Evolutionary conservation across 2,797 vertebrate species (phyloP).

Genomic region (Picus viridis): DNA sequence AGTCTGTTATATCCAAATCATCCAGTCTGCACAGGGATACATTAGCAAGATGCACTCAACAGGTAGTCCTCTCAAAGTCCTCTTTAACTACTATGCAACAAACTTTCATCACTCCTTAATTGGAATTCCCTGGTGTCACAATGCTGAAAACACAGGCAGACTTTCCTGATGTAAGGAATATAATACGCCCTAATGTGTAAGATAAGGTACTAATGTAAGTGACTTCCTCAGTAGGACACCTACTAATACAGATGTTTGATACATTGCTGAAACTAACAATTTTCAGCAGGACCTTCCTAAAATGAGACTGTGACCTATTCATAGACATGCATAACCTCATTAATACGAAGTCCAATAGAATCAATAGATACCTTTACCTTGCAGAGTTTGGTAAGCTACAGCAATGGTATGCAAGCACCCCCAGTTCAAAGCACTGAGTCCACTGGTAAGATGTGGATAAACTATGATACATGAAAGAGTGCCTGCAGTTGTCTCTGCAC

Average conservation of each 20-base stretch:
- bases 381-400: background rate
- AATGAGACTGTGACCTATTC: background rate
- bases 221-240: background rate
- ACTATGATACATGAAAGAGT: rapidly evolving
- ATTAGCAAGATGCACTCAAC: background rate
- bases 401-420: background rate
- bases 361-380: background rate
- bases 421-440: background rate
- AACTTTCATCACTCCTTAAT: background rate
- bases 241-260: background rate
- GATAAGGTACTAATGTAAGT: background rate
- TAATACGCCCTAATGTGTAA: background rate
- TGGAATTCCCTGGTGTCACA: background rate
- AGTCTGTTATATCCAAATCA: background rate
- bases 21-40: background rate
- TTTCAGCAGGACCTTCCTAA: background rate
- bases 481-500: rapidly evolving
- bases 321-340: background rate
- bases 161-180: background rate
- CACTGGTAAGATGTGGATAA: background rate
- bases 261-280: background rate
- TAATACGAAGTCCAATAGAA: background rate
- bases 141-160: background rate
- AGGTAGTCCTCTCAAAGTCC: background rate
- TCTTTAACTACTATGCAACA: background rate